Percentiles rank a stretch among this genome's conserved stretches.
Conservation (phyloP, 2,797 vertebrate species). For the Sebastes steindachneri region DNA sequence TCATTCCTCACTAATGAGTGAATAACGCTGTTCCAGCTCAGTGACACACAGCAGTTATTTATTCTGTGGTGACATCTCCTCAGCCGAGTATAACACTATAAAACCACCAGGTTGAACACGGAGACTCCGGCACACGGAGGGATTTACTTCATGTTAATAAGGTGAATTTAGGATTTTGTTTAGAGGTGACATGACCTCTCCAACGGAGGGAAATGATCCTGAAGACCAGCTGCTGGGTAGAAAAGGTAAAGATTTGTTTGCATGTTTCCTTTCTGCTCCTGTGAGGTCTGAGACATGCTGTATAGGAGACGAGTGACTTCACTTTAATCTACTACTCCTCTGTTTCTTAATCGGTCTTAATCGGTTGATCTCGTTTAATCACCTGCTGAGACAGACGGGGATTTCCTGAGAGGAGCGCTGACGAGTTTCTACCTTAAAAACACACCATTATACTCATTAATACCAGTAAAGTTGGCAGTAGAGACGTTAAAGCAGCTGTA, state of each 20-base stretch:
- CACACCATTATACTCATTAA: accelerated
- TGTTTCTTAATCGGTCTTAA: not conserved
- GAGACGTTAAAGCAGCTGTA: not conserved
- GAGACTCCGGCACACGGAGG: not conserved
- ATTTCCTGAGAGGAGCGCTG: not conserved
- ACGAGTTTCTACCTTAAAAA: not conserved
- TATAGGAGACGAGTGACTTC: not conserved
- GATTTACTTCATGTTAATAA: not conserved
- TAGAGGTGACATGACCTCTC: not conserved
- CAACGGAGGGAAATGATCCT: no score
- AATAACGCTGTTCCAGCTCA: not conserved
- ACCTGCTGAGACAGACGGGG: conserved; percentile 1
- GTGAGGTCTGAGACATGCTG: not conserved
- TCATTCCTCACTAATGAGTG: conserved; percentile 40
- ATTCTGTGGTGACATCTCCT: conserved; percentile 16
- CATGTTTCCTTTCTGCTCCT: not conserved
- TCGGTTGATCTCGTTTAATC: conserved; percentile 25
- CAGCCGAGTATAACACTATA: conserved; percentile 1
- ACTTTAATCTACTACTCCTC: not conserved
- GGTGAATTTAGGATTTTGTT: not conserved
- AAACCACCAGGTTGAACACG: not conserved
- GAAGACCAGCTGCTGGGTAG: not conserved
- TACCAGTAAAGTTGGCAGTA: not conserved
- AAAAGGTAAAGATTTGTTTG: not conserved
- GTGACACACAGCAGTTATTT: conserved; percentile 34